These are phyloP conservation scores for Lepus timidus DNA, from an alignment of 2,113 vertebrate genomes.

Conservation along the genomic window DNA sequence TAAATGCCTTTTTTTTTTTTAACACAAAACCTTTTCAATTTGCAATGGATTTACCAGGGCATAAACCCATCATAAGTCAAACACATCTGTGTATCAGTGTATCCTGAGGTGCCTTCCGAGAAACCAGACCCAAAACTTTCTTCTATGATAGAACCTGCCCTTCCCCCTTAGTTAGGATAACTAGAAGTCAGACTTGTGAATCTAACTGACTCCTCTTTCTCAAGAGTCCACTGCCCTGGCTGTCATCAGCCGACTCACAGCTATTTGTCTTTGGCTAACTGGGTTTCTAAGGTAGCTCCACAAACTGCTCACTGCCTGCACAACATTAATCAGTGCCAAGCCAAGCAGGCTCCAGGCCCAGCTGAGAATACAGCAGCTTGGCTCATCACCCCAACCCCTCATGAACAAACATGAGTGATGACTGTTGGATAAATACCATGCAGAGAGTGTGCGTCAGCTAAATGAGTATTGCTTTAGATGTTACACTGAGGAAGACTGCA, in stretches of 20 bases:
- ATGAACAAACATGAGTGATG: slow-evolving; percentile 48
- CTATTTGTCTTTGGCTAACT: slow-evolving; percentile 66
- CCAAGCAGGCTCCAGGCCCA: slow-evolving; percentile 44
- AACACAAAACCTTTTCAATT: not conserved
- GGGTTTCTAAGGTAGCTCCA: slow-evolving; percentile 26
- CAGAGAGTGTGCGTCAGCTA: not conserved
- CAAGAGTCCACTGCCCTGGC: not conserved
- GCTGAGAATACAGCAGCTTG: slow-evolving; percentile 48
- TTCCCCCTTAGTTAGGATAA: not conserved
- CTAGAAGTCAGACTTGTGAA: not conserved
- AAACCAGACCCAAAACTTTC: not conserved
- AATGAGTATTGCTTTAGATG: not conserved
- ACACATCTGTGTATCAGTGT: not conserved
- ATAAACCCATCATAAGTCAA: not conserved
- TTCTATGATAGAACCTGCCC: fast-evolving
- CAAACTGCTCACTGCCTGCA: not conserved
- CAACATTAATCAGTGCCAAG: slow-evolving; percentile 63
- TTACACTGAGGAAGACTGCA: not conserved
- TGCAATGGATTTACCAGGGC: not conserved
- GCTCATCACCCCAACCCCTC: slow-evolving; percentile 55
- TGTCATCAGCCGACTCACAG: not conserved
- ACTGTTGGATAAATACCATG: not conserved
- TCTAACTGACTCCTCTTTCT: not conserved
- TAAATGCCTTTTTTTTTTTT: not conserved
- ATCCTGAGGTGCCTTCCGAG: not conserved